Percentiles rank a stretch among this genome's conserved stretches.
Conservation (phyloP, 92 coral and sea anemone species). For the Desmophyllum pertusum region DNA sequence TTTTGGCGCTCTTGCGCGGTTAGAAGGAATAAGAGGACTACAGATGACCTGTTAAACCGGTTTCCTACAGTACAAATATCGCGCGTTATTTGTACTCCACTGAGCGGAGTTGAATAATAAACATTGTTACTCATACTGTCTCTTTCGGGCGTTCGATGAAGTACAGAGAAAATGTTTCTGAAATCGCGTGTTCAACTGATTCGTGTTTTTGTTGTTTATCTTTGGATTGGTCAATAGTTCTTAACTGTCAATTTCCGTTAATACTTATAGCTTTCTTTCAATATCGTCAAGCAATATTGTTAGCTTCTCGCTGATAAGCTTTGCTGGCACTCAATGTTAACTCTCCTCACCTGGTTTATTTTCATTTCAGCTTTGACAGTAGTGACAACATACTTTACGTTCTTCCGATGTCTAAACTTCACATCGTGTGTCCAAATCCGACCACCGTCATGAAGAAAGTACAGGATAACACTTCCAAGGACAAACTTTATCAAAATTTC, state of each 20-base stretch:
- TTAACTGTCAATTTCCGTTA: constrained; percentile 1
- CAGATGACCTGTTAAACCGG: too few species aligned
- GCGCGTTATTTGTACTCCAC: too few species aligned
- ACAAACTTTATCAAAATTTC: constrained; percentile 64
- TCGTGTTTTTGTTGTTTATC: constrained; percentile 15
- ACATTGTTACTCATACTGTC: not conserved
- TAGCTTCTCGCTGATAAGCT: not conserved
- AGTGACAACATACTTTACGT: constrained; percentile 48
- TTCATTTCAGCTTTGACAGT: constrained; percentile 48
- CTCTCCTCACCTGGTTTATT: not conserved
- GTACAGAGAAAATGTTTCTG: not conserved
- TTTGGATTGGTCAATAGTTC: constrained; percentile 6
- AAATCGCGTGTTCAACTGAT: constrained; percentile 21
- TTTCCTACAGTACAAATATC: too few species aligned
- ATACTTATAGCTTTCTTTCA: not conserved
- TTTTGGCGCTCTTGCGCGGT: too few species aligned
- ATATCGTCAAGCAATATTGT: constrained; percentile 9
- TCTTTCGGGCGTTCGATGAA: not conserved
- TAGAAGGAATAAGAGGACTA: too few species aligned
- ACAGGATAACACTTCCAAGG: constrained; percentile 46
- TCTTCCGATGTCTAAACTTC: constrained; percentile 55
- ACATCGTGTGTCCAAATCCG: constrained; percentile 72
- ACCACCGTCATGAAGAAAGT: constrained; percentile 43
- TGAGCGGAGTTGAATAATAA: too few species aligned
- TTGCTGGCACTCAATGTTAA: not conserved